Evolutionary conservation across 2,113 vertebrate species (phyloP), one percentile per base, ranked within the genome.

Genomic region (Corythaeola cristata): DNA sequence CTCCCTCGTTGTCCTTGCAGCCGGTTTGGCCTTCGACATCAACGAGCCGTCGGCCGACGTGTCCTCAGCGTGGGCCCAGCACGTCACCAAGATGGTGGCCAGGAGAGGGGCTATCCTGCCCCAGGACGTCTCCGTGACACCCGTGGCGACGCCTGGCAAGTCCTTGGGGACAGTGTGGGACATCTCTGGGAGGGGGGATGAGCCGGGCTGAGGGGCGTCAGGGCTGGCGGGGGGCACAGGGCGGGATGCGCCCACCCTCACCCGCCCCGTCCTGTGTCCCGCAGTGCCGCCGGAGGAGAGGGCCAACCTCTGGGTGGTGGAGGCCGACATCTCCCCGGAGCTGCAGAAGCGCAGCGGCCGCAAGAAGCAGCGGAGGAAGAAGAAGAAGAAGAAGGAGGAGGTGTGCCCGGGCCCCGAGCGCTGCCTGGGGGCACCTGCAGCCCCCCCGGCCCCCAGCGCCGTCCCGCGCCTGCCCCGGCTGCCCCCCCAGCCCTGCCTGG

Each of bases 21-120:
- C 99, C 0, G 99, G 99, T 41, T 98, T 99, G 85, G 99, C 99
- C 12, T 99, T 99, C 30, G 99, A 99, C 56, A 95, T 99, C 73
- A 99, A 99, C 3, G 99, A 99, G 90, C 99, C 99, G 0, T 99
- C 99, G 1, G 98, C 98, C 0, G 99, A 99, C 9, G 97, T 99
- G 95, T 99, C 99, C 26, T 99, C 99, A 2, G 99, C 99, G 2
- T 99, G 99, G 99, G 99, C 99, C 4, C 99, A 99, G 95, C 99
- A 99, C 11, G 99, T 99, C 96, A 99, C 99, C 73, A 99, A 99
- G 97, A 99, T 99, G 99, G 99, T 99, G 94, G 99, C 99, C 94
- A 98, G 99, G 88, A 98, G 99, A 96, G 99, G 99, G 7, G 99
- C 99, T 39, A 99, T 99, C 96, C 97, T 99, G 85, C 99, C 99